phyloP scores from a whole-genome alignment of 2,113 vertebrate genomes.

The Psittacula cyanocephala region DNA sequence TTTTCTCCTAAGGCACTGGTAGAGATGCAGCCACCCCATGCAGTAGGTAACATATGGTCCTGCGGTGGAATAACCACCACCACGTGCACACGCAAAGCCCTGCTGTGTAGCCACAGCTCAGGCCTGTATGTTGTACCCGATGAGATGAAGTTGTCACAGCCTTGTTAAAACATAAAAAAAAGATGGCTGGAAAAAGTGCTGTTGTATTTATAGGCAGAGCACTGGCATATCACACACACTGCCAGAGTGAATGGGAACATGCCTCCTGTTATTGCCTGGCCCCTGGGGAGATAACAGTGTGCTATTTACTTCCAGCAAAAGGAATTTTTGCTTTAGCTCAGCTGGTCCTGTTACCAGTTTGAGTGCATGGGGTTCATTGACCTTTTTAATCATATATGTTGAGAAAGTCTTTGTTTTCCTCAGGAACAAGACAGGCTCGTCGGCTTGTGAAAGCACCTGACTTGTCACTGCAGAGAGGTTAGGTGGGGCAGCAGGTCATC shows the following conservation, averaged over 20 bases:
- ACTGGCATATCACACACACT: constrained; percentile 15
- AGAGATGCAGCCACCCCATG: not conserved
- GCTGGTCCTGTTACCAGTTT: constrained; percentile 11
- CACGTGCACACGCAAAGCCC: not conserved
- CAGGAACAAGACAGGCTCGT: not conserved
- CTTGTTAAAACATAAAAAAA: not conserved
- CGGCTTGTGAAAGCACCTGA: constrained; percentile 38
- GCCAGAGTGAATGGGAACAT: constrained; percentile 46
- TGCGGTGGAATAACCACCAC: not conserved
- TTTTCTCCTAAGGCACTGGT: not conserved
- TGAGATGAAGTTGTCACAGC: constrained; percentile 50
- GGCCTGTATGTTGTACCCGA: constrained; percentile 11
- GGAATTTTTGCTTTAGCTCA: constrained; percentile 53
- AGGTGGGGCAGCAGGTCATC: constrained; percentile 52
- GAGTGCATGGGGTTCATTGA: constrained; percentile 14
- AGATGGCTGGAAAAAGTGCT: not conserved
- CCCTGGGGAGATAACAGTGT: constrained; percentile 49
- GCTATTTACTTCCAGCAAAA: constrained; percentile 56
- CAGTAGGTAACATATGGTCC: not conserved
- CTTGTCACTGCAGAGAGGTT: constrained; percentile 21
- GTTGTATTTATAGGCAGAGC: constrained; percentile 51
- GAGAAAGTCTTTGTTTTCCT: constrained; percentile 32
- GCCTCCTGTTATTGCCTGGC: constrained; percentile 52
- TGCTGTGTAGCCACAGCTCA: constrained; percentile 14
- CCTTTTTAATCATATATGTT: constrained; percentile 42